Conservation (phyloP, 1,140 invertebrate genomes). For the Sesamia nonagrioides region DNA sequence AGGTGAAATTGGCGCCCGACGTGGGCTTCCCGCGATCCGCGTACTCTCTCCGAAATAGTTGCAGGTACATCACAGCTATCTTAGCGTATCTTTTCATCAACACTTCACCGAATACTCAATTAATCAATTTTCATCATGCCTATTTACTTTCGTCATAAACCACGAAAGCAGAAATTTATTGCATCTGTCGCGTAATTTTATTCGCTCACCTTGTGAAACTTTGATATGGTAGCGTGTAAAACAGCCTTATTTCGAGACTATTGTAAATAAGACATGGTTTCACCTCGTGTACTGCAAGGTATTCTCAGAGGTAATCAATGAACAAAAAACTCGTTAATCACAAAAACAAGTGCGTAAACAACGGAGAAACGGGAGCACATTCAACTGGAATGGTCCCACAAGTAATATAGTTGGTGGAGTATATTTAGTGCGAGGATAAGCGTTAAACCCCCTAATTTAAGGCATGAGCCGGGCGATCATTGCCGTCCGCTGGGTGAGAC, state of each 20-base stretch:
- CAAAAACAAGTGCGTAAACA: slow-evolving; percentile 59
- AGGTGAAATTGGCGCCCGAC: slow-evolving; percentile 75
- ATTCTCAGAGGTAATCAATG: slow-evolving; percentile 46
- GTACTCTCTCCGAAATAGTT: slow-evolving; percentile 64
- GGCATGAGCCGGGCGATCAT: slow-evolving; percentile 79
- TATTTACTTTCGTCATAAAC: slow-evolving; percentile 70
- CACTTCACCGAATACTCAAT: slow-evolving; percentile 72
- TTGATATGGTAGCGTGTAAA: slow-evolving; percentile 51
- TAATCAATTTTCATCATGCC: slow-evolving; percentile 72
- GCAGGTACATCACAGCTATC: slow-evolving; percentile 76
- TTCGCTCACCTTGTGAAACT: slow-evolving; percentile 51
- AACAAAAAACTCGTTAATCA: slow-evolving; percentile 58
- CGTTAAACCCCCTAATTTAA: slow-evolving; percentile 82
- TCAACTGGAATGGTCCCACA: slow-evolving; percentile 53
- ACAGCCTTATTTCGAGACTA: neutral
- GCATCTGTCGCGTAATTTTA: slow-evolving; percentile 48
- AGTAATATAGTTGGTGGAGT: slow-evolving; percentile 71
- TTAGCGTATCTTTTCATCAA: slow-evolving; percentile 77
- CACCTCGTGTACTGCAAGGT: neutral
- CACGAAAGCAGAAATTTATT: slow-evolving; percentile 63
- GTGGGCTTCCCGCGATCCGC: slow-evolving; percentile 63
- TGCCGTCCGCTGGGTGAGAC: slow-evolving; percentile 70
- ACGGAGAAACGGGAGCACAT: slow-evolving; percentile 54
- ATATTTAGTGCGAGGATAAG: slow-evolving; percentile 77
- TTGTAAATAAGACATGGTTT: slow-evolving; percentile 20